Evolutionary conservation across 2,888 invertebrate genomes (phyloP), one percentile per base, ranked within the genome.

Genomic region (Dynastes grantii): DNA sequence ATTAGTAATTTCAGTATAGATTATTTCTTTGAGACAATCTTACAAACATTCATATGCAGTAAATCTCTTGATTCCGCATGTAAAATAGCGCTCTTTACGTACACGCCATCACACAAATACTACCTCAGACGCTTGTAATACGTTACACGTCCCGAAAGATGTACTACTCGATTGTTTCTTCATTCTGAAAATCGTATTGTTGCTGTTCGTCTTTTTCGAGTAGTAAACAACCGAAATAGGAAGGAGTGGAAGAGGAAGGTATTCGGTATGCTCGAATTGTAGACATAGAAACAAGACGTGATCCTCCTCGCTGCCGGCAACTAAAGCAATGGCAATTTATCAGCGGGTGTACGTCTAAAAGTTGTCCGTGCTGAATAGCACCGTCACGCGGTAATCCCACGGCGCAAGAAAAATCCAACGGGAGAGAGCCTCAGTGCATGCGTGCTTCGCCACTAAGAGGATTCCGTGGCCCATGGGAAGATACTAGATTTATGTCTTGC

Each of bases 401-500:
- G 82, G 85, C 85, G 84, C 85, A 85, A 85, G 84, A 84, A 85
- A 86, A 84, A 86, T 85, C 85, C 86, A 84, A 84, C 83, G 55
- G 55, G 16, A 85, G 85, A 85, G 85, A 85, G 80, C 68, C n/a
- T 16, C 79, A 16, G 45, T 84, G 84, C 85, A 86, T 86, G 83
- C 61, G 58, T 61, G 83, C 61, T 45, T 40, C 40, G 32, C 83
- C 84, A 82, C 85, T 87, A 87, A 87, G 87, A 87, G 87, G 87
- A 87, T 87, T 87, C 85, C 81, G 82, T 81, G 83, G 85, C 86
- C 85, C 86, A 78, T 78, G 86, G 82, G 86, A 85, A 83, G 83
- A 84, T 83, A 84, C 85, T 84, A 87, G 88, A 88, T 88, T 88
- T 88, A 88, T 88, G 87, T 87, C 87, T 61, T 85, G 83, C 85